Base-by-base conservation (phyloP, 2,888 invertebrate species). In the Cacoxenus indagator region DNA sequence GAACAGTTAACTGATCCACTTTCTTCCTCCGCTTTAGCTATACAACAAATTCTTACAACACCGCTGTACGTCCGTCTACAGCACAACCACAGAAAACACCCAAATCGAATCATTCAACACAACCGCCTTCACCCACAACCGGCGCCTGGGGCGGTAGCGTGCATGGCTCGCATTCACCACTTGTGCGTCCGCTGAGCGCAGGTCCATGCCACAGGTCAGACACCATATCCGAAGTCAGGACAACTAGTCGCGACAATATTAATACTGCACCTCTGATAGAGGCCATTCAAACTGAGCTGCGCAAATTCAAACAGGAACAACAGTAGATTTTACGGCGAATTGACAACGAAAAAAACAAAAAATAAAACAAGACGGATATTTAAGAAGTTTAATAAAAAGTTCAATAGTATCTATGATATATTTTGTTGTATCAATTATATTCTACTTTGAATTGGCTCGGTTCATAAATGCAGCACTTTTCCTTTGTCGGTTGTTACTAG, bases 231-330 rank as follows among this genome's bases (percentile, higher is more conserved):
- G 75, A 71, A 45, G 65, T 65, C n/a, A 72, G 71, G 4, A 57
- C 64, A 0, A 27, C 59, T 17, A 55, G 67, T 8, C 62, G 55
- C 9, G 73, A 45, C 22, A 48, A 57, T 27, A 54, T 72, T 45
- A 86, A 86, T 73, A 75, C 95, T 0, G 91, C 95, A 14, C 95
- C 95, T 0, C 90, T 96, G 27, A 95, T 96, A 78, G 92, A 93
- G 55, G 95, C 95, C 73, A 96, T 96, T 83, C 95, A 94, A 87
- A 92, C 91, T 71, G 96, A 96, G 70, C 70, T 88, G 66, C 85
- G 85, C 77, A 87, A 84, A 75, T 88, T 87, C 69, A 87, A 87
- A 70, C 76, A 83, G 19, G 84, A 86, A 57, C 70, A 76, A n/a
- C 72, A 78, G 24, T 77, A 37, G 37, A 37, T 11, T 37, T n/a